Evolutionary conservation across 2,888 invertebrate genomes (phyloP).

Genomic region (Drosophila meridiana): DNA sequence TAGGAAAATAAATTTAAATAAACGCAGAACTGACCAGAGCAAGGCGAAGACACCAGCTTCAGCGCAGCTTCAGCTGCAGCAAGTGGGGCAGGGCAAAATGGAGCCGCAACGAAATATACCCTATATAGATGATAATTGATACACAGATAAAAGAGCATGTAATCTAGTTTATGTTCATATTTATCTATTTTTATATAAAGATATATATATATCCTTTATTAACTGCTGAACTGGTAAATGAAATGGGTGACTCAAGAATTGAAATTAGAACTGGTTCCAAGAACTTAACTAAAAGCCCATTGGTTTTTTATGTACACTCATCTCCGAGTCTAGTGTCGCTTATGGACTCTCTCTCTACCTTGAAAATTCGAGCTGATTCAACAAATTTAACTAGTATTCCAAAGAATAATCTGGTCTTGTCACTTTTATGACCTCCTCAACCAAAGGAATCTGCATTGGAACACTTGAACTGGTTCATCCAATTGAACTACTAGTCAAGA

Average conservation of each 20-base stretch:
- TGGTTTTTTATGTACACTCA: no score
- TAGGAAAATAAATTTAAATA: conserved; percentile 81
- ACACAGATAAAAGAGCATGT: background rate
- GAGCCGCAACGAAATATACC: background rate
- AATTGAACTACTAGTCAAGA: background rate
- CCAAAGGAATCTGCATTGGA: no score
- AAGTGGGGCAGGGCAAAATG: background rate
- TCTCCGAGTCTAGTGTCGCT: no score
- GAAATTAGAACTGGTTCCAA: background rate
- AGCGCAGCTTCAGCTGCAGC: background rate
- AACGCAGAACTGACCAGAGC: conserved; percentile 48
- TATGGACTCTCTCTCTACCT: no score
- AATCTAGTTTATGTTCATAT: background rate
- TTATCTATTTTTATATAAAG: no score
- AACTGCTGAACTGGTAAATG: background rate
- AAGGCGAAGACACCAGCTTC: background rate
- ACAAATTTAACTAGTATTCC: no score
- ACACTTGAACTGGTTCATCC: background rate
- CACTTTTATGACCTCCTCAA: background rate
- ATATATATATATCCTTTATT: background rate
- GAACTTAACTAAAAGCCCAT: background rate
- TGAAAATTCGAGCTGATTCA: no score
- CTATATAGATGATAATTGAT: background rate
- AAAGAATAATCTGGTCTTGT: no score
- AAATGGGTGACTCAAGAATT: background rate